These are phyloP conservation scores for Lasiurus borealis DNA, from an alignment of 2,113 vertebrate species.

Conservation along the genomic window DNA sequence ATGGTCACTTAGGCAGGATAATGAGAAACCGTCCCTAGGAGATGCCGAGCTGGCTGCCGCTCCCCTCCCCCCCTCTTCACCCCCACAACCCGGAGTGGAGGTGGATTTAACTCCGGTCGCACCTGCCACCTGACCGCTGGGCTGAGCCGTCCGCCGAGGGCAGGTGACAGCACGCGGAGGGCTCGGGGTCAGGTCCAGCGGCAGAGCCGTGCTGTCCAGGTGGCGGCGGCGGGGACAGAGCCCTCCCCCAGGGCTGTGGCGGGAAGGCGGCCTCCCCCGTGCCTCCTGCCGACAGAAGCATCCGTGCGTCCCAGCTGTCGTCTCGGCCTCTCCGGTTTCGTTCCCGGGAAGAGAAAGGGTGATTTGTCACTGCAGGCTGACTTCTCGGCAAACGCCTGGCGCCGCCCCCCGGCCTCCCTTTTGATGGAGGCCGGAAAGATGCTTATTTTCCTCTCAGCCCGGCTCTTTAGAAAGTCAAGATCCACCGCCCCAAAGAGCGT, in stretches of 20 bases:
- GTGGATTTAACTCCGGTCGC: too few relatives aligned
- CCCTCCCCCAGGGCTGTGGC: background rate
- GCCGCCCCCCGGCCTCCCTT: background rate
- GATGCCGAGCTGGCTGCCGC: background rate
- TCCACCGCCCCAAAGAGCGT: too few relatives aligned
- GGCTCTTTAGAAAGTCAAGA: background rate
- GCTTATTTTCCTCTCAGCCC: background rate
- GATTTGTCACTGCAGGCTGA: background rate
- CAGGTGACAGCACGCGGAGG: accelerated
- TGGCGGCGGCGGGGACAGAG: background rate
- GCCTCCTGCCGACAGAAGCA: too few relatives aligned
- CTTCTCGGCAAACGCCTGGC: background rate
- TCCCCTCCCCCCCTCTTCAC: too few relatives aligned
- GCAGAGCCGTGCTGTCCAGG: background rate
- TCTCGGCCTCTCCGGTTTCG: background rate
- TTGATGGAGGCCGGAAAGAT: background rate
- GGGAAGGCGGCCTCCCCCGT: background rate
- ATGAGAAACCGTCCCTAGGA: conserved; percentile 36
- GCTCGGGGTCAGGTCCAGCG: accelerated
- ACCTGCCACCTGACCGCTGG: background rate
- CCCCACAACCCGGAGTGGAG: accelerated
- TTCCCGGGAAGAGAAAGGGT: background rate
- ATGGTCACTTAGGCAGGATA: conserved; percentile 65
- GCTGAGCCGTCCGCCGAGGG: background rate
- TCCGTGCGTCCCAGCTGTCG: accelerated